Percentiles rank a stretch among this genome's conserved stretches.
Evolutionary conservation across 2,888 invertebrate species (phyloP).

Genomic region (Osmoderma eremita): DNA sequence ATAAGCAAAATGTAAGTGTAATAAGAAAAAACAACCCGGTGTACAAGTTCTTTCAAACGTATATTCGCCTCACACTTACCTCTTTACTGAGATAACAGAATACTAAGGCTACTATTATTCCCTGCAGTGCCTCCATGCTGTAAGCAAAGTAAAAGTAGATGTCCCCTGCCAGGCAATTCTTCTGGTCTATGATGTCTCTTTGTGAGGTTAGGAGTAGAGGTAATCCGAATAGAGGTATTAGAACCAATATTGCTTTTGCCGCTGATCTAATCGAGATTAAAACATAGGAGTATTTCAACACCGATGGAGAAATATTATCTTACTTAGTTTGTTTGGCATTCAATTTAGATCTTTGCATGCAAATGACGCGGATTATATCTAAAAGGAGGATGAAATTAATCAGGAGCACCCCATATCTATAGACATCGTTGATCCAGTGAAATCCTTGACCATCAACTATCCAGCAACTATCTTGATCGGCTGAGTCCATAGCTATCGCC

Average conservation of each 20-base stretch:
- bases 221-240: slow-evolving; percentile 76
- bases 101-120: slow-evolving; percentile 71
- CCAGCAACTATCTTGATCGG: slow-evolving; percentile 71
- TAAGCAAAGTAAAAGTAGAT: slow-evolving; percentile 71
- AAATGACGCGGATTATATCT: slow-evolving; percentile 73
- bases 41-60: not conserved
- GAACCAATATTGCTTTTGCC: slow-evolving; percentile 72
- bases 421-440: slow-evolving; percentile 73
- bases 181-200: slow-evolving; percentile 64
- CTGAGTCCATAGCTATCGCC: slow-evolving; percentile 66
- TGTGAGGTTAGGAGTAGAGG: slow-evolving; percentile 73
- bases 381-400: slow-evolving; percentile 70
- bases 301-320: not conserved
- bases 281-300: no score
- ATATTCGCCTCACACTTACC: slow-evolving; percentile 52
- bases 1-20: no score
- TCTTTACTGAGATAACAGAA: slow-evolving; percentile 76
- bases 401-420: slow-evolving; percentile 68
- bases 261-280: slow-evolving; percentile 65
- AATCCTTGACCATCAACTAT: slow-evolving; percentile 67
- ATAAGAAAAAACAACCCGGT: no score
- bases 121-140: slow-evolving; percentile 70
- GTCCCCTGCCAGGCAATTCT: slow-evolving; percentile 67
- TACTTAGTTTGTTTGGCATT: slow-evolving; percentile 54
- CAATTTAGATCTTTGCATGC: slow-evolving; percentile 66